phyloP scores from a whole-genome alignment of 2,888 invertebrate species.

The Netelia fuscicornis region DNA sequence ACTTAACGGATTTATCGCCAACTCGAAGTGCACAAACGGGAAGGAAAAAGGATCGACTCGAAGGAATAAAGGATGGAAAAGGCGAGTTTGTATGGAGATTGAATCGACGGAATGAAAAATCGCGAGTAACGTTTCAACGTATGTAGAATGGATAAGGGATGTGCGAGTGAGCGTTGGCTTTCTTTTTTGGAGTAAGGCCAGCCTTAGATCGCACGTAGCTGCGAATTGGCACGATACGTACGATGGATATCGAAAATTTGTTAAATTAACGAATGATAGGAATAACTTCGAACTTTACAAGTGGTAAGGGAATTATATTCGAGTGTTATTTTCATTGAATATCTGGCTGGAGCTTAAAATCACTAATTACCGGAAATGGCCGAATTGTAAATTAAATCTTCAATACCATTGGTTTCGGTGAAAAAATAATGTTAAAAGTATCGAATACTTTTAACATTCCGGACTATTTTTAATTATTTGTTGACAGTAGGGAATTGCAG shows the following conservation, averaged over 20 bases:
- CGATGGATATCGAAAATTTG: too few relatives aligned
- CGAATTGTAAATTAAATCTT: too few relatives aligned
- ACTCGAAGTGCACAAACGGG: not conserved
- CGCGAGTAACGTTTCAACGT: constrained; percentile 43
- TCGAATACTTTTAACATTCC: too few relatives aligned
- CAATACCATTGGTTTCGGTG: too few relatives aligned
- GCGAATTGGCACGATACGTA: not conserved
- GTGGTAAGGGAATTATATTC: not conserved
- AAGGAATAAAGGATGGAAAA: not conserved
- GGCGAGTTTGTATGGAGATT: constrained; percentile 22
- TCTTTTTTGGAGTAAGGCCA: not conserved
- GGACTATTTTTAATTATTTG: too few relatives aligned
- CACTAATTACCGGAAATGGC: too few relatives aligned
- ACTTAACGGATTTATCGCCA: not conserved
- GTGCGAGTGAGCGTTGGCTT: constrained; percentile 14
- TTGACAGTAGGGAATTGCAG: too few relatives aligned
- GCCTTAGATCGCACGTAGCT: not conserved
- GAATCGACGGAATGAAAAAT: constrained; percentile 48
- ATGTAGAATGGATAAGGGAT: constrained; percentile 43
- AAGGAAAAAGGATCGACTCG: not conserved
- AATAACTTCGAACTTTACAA: not conserved
- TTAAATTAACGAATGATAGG: too few relatives aligned
- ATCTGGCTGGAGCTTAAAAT: too few relatives aligned
- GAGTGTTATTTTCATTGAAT: too few relatives aligned
- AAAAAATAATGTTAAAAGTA: too few relatives aligned